Conservation (phyloP, 2,888 invertebrate species). For the Hirtodrosophila confusa region DNA sequence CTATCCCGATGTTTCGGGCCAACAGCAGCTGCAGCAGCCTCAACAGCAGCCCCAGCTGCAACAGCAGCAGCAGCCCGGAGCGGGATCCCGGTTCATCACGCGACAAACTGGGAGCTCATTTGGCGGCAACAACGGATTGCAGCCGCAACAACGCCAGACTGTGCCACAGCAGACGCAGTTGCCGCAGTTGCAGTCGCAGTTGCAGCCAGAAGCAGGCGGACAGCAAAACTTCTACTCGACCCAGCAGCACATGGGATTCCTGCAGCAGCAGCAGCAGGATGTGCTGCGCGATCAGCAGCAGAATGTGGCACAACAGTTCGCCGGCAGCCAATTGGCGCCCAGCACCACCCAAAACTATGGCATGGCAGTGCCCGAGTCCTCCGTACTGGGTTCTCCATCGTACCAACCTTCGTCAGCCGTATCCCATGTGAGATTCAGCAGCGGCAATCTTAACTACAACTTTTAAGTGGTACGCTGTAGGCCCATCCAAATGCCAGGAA, state of each 20-base stretch:
- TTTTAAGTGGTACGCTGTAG: slow-evolving; percentile 56
- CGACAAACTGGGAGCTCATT: slow-evolving; percentile 18
- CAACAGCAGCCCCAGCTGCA: slow-evolving; percentile 14
- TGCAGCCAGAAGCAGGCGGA: slow-evolving; percentile 26
- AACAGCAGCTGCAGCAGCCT: slow-evolving; percentile 25
- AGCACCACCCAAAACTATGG: slow-evolving; percentile 54
- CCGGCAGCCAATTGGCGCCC: slow-evolving; percentile 54
- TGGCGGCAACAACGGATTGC: slow-evolving; percentile 56
- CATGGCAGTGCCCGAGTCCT: slow-evolving; percentile 65
- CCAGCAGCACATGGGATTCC: slow-evolving; percentile 78
- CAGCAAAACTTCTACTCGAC: slow-evolving; percentile 80
- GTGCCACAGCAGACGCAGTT: slow-evolving; percentile 11
- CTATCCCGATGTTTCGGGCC: slow-evolving; percentile 61
- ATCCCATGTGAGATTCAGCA: slow-evolving; percentile 85
- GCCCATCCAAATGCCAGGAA: neutral
- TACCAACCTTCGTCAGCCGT: slow-evolving; percentile 85
- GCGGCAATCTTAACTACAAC: slow-evolving; percentile 82
- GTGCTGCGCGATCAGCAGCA: slow-evolving; percentile 68
- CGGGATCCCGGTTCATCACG: slow-evolving; percentile 13
- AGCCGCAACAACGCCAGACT: slow-evolving; percentile 31
- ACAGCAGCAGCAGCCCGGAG: slow-evolving; percentile 6
- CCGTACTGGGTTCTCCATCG: slow-evolving; percentile 71
- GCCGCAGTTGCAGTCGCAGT: slow-evolving; percentile 4
- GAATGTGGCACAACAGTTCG: slow-evolving; percentile 67
- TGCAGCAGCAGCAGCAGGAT: slow-evolving; percentile 78